Evolutionary conservation across 2,113 vertebrate genomes (phyloP), one percentile per base, ranked within the genome.

Genomic region (Eclectus roratus): DNA sequence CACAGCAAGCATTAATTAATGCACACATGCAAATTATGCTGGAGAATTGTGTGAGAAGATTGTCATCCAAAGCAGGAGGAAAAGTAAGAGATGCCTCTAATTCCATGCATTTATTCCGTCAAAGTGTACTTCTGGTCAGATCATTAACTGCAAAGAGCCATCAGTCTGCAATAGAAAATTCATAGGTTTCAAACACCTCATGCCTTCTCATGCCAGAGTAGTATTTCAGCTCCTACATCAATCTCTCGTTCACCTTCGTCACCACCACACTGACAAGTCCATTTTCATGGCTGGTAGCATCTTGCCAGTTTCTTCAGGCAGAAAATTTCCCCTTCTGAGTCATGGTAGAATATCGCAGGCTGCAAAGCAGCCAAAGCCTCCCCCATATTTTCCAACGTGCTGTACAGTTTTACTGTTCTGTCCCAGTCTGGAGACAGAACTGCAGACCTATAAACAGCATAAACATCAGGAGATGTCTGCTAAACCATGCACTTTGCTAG

Each of bases 261-360:
- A 87, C 73, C 20, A n/a, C 65, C 2, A 2, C 84, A 47, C 64
- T 60, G 74, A 92, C 76, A 77, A 88, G 77, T 74, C 71, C 92
- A 85, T 95, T 88, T 44, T 58, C 77, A 21, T 52, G 74, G 56
- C 53, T 85, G 64, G 71, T n/a, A 93, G 35, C 91, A 64, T 83
- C 95, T 89, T 89, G 64, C 80, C 90, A 91, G 79, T 43, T 76
- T 77, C 53, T 49, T 94, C 63, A 92, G 80, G 66, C 91, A 91
- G 82, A 83, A 93, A 78, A 80, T 84, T 49, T 83, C 85, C 44
- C 77, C 83, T 85, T 96, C 95, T 93, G 95, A 96, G 78, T 94
- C 94, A 95, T 52, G 16, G 82, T 11, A 84, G 88, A 88, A 65
- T 41, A 80, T 80, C 14, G 1, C 77, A 77, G 37, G 68, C 83